These are phyloP conservation scores for Xenopus borealis DNA, from an alignment of 2,113 vertebrate genomes.

Conservation along the genomic window DNA sequence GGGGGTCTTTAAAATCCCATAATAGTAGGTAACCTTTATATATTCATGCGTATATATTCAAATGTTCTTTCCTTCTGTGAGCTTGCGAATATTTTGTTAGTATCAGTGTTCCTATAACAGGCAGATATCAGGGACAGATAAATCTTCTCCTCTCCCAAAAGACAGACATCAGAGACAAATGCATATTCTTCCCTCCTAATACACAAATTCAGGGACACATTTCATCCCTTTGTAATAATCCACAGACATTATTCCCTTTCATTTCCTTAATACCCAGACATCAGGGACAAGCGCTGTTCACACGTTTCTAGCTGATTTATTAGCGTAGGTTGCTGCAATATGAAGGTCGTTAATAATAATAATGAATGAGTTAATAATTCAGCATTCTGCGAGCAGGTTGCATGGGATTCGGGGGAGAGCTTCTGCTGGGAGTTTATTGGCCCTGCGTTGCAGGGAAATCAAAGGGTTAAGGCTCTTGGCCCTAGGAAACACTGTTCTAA, in stretches of 20 bases:
- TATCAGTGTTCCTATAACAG: neutral
- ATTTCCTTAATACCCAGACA: constrained; percentile 2
- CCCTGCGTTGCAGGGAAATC: neutral
- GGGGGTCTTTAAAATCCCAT: too few species aligned
- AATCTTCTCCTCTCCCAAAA: neutral
- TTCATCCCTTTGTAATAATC: neutral
- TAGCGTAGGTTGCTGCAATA: neutral
- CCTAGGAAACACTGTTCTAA: constrained; percentile 12
- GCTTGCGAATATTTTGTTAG: neutral
- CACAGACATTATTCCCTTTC: neutral
- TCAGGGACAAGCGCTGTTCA: neutral
- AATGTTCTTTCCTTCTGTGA: neutral
- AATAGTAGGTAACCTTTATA: too few species aligned
- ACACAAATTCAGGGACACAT: neutral
- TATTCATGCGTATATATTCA: too few species aligned
- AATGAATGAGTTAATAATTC: constrained; percentile 26
- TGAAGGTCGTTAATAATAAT: constrained; percentile 11
- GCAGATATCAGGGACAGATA: neutral
- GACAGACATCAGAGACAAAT: neutral
- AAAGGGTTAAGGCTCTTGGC: constrained; percentile 29
- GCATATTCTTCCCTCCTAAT: neutral
- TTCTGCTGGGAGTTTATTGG: neutral
- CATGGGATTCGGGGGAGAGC: neutral
- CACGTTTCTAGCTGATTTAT: constrained; percentile 1
- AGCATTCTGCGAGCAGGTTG: neutral